Percentiles rank a stretch among this genome's conserved stretches.
Conservation (phyloP, 2,113 vertebrate genomes). For the Lepus americanus region DNA sequence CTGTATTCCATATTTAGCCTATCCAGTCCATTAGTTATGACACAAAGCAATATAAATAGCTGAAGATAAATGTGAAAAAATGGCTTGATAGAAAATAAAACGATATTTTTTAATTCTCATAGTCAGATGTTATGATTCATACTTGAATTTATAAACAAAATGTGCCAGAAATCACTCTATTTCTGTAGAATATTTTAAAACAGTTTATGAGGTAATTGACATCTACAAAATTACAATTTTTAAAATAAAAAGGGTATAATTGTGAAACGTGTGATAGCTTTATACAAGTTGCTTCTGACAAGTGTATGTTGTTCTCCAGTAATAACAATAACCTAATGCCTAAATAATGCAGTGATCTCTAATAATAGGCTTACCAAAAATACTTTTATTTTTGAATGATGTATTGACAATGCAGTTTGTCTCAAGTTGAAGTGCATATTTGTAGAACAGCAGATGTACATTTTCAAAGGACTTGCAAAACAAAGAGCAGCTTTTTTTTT, state of each 20-base stretch:
- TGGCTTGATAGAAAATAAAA: slow-evolving; percentile 33
- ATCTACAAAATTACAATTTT: slow-evolving; percentile 71
- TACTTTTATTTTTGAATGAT: slow-evolving; percentile 85
- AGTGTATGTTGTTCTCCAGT: slow-evolving; percentile 74
- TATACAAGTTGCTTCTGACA: slow-evolving; percentile 81
- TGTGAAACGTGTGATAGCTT: slow-evolving; percentile 64
- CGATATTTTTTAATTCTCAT: slow-evolving; percentile 73
- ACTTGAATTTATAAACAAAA: slow-evolving; percentile 78
- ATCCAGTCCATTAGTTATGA: not conserved
- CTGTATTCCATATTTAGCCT: not conserved
- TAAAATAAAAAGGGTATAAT: slow-evolving; percentile 56
- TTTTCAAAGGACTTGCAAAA: slow-evolving; percentile 86
- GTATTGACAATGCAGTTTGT: slow-evolving; percentile 83
- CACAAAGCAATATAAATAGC: slow-evolving; percentile 50
- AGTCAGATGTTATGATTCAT: slow-evolving; percentile 75
- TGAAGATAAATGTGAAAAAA: slow-evolving; percentile 59
- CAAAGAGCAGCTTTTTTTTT: slow-evolving; percentile 76
- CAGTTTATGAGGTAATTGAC: slow-evolving; percentile 78
- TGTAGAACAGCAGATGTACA: slow-evolving; percentile 85
- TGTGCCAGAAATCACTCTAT: slow-evolving; percentile 73
- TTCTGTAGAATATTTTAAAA: slow-evolving; percentile 72
- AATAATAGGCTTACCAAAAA: slow-evolving; percentile 88
- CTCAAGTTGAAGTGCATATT: slow-evolving; percentile 83
- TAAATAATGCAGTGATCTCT: slow-evolving; percentile 84
- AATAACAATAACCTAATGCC: slow-evolving; percentile 81